Conservation (phyloP, 64 coral and sea anemone genomes). For the Trachythela sp. region DNA sequence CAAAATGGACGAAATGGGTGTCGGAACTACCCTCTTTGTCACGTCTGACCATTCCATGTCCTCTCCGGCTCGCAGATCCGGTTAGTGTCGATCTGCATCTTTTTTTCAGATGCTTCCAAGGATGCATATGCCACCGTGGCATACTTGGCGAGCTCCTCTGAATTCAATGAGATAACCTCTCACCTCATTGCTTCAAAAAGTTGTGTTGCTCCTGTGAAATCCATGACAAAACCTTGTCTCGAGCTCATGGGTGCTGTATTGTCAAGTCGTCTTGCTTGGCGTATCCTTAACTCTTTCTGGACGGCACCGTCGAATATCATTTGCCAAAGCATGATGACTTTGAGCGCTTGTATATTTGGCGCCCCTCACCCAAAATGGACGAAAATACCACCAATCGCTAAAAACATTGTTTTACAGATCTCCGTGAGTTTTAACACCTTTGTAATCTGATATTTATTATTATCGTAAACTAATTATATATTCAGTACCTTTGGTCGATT, state of each 20-base stretch:
- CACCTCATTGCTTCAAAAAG: constrained; percentile 39
- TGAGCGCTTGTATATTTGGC: too few species aligned
- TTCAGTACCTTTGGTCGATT: too few species aligned
- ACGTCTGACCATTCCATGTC: constrained; percentile 8
- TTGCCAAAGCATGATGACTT: too few species aligned
- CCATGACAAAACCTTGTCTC: constrained; percentile 41
- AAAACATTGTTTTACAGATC: too few species aligned
- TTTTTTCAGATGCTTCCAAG: constrained; percentile 47
- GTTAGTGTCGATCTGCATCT: constrained; percentile 28
- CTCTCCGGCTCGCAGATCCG: not conserved
- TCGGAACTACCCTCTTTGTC: constrained; percentile 12
- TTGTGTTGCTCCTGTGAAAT: constrained; percentile 47
- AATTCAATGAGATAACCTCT: not conserved
- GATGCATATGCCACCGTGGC: constrained; percentile 44
- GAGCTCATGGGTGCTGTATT: constrained; percentile 48
- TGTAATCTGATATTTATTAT: too few species aligned
- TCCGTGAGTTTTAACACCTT: too few species aligned
- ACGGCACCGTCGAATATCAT: too few species aligned
- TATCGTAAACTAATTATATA: too few species aligned
- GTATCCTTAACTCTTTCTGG: too few species aligned
- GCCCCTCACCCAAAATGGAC: too few species aligned
- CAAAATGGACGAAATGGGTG: constrained; percentile 21
- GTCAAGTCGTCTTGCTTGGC: not conserved
- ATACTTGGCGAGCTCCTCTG: constrained; percentile 34
- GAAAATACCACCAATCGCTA: too few species aligned